Evolutionary conservation across 2,113 vertebrate genomes (phyloP).

Genomic region (Gnathonemus echidnorhynchus): DNA sequence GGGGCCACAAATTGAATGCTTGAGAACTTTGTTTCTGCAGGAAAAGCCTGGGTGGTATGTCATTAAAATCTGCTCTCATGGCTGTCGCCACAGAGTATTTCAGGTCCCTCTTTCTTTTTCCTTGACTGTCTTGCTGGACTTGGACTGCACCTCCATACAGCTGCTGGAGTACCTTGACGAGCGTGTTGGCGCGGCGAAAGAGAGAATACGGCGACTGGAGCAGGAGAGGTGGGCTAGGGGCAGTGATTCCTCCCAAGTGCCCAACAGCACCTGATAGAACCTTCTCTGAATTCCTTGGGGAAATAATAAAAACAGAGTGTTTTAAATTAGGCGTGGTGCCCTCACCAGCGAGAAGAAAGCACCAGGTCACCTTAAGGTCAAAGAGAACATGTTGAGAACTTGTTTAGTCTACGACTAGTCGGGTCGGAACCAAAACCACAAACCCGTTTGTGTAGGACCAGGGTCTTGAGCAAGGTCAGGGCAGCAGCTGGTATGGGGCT

Average conservation of each 20-base stretch:
- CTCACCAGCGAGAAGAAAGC: background rate
- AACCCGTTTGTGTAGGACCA: background rate
- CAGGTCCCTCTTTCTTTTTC: slow-evolving; percentile 32
- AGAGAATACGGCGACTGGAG: background rate
- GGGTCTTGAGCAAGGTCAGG: background rate
- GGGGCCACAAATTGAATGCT: slow-evolving; percentile 52
- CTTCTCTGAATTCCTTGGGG: background rate
- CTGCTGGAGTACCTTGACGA: slow-evolving; percentile 50
- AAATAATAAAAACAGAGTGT: background rate
- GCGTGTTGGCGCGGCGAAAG: slow-evolving; percentile 38
- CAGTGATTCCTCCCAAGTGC: slow-evolving; percentile 8
- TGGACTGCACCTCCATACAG: slow-evolving; percentile 47
- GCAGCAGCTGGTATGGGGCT: background rate
- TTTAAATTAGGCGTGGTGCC: background rate
- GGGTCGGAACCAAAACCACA: background rate
- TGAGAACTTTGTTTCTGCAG: slow-evolving; percentile 64
- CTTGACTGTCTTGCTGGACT: slow-evolving; percentile 36
- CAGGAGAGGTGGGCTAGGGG: slow-evolving; percentile 38
- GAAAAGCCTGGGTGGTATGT: slow-evolving; percentile 49
- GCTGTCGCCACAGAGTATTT: slow-evolving; percentile 60
- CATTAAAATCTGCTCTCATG: slow-evolving; percentile 57
- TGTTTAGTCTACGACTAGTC: background rate
- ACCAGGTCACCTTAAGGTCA: background rate
- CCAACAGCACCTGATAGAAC: background rate
- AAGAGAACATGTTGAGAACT: background rate